Conservation (phyloP, 2,888 invertebrate species). For the Digitonthophagus gazella region DNA sequence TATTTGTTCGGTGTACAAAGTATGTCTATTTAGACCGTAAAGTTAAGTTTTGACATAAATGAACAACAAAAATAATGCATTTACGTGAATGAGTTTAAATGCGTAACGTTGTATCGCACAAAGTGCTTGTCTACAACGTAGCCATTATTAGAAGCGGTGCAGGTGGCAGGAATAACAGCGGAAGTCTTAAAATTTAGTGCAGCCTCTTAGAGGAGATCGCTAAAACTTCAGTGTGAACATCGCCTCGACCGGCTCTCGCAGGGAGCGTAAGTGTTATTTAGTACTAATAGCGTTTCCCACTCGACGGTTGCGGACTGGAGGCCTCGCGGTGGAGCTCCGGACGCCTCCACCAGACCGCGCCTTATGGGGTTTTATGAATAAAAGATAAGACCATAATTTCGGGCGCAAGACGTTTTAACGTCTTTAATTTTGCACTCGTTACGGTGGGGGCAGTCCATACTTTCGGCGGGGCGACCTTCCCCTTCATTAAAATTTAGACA, state of each 20-base stretch:
- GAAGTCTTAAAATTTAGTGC: constrained; percentile 2
- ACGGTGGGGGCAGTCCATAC: constrained; percentile 27
- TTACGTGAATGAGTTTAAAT: not conserved
- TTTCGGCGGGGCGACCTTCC: constrained; percentile 20
- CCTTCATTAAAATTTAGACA: constrained; percentile 35
- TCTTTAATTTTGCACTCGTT: constrained; percentile 28
- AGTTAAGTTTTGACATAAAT: no score
- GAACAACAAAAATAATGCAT: no score
- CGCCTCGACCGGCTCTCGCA: constrained; percentile 1
- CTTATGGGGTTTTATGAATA: constrained; percentile 26
- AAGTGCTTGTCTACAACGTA: not conserved
- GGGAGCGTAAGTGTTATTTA: constrained; percentile 15
- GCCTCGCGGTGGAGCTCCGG: not conserved
- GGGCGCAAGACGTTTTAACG: constrained; percentile 28
- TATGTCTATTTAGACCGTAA: no score
- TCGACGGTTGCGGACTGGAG: constrained; percentile 10
- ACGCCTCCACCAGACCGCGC: not conserved
- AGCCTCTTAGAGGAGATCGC: constrained; percentile 4
- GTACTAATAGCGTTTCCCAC: constrained; percentile 16
- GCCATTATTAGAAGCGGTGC: not conserved
- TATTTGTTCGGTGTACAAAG: no score
- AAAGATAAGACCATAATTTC: constrained; percentile 30
- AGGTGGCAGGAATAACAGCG: not conserved
- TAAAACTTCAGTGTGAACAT: constrained; percentile 16
- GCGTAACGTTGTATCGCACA: not conserved